Conservation (phyloP, 2,113 vertebrate species). For the Lamprologus speciosus region DNA sequence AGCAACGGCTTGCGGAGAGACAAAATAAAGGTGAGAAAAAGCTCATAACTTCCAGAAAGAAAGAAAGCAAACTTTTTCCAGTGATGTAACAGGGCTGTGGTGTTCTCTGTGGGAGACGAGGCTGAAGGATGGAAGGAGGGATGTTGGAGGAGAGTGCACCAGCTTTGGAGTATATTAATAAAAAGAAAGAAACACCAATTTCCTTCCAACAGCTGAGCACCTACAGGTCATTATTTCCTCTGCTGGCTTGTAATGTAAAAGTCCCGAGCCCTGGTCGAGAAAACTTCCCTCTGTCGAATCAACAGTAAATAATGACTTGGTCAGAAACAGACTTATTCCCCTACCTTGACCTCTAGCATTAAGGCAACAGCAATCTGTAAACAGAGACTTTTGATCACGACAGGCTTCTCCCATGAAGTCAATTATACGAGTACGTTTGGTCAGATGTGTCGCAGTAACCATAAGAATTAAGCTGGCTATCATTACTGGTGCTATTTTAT, state of each 20-base stretch:
- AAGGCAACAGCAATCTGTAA: slow-evolving; percentile 1
- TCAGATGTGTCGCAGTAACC: not conserved
- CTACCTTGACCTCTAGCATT: slow-evolving; percentile 30
- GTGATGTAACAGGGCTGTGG: slow-evolving; percentile 73
- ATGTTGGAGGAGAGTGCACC: not conserved
- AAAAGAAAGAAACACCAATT: slow-evolving; percentile 66
- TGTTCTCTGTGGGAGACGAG: slow-evolving; percentile 64
- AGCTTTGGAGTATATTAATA: slow-evolving; percentile 70
- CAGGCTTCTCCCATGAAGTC: not conserved
- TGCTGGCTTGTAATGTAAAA: slow-evolving; percentile 48
- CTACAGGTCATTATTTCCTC: slow-evolving; percentile 76
- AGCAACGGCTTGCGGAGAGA: not conserved
- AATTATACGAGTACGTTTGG: not conserved
- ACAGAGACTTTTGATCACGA: slow-evolving; percentile 12
- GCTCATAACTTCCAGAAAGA: not conserved
- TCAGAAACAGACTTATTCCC: slow-evolving; percentile 17
- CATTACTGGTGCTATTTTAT: not conserved
- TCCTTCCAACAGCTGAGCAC: slow-evolving; percentile 75
- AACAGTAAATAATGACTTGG: slow-evolving; percentile 67
- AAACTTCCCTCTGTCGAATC: slow-evolving; percentile 56
- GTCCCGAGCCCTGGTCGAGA: slow-evolving; percentile 26
- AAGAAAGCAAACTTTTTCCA: slow-evolving; percentile 48
- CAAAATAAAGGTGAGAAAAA: slow-evolving; percentile 22
- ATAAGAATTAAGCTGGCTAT: not conserved
- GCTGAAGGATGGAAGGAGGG: slow-evolving; percentile 36